phyloP scores from a whole-genome alignment of 1,140 invertebrate species.

The Anagrus nilaparvatae region DNA sequence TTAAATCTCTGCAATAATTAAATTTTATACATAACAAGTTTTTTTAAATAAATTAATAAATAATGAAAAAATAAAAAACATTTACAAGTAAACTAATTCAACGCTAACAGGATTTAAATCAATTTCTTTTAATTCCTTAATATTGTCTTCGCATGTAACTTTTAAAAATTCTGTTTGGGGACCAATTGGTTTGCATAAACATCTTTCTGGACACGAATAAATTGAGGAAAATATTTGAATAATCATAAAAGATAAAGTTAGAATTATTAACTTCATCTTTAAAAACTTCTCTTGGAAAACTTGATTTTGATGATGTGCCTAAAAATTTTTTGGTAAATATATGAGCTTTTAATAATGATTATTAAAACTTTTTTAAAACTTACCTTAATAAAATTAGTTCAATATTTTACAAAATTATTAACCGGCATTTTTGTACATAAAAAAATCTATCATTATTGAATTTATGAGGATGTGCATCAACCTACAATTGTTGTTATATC shows the following conservation, averaged over 20 bases:
- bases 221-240: constrained; percentile 22
- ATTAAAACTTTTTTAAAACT: no score
- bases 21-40: constrained; percentile 3
- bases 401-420: no score
- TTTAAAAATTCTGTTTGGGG: constrained; percentile 34
- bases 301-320: constrained; percentile 5
- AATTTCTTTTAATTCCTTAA: constrained; percentile 32
- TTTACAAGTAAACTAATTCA: constrained; percentile 36
- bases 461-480: no score
- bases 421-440: no score
- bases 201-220: constrained; percentile 30
- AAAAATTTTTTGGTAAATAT: no score
- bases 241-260: constrained; percentile 26
- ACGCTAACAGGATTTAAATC: constrained; percentile 30
- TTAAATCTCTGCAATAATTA: constrained; percentile 53
- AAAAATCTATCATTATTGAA: no score
- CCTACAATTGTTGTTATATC: no score
- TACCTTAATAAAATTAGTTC: no score
- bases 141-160: constrained; percentile 31
- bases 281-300: constrained; percentile 9
- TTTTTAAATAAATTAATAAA: not conserved
- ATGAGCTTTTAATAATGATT: no score
- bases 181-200: constrained; percentile 32
- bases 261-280: constrained; percentile 26
- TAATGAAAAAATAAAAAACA: constrained; percentile 12